Base-by-base conservation (phyloP, 2,113 vertebrate species). In the Catharus fuscescens region DNA sequence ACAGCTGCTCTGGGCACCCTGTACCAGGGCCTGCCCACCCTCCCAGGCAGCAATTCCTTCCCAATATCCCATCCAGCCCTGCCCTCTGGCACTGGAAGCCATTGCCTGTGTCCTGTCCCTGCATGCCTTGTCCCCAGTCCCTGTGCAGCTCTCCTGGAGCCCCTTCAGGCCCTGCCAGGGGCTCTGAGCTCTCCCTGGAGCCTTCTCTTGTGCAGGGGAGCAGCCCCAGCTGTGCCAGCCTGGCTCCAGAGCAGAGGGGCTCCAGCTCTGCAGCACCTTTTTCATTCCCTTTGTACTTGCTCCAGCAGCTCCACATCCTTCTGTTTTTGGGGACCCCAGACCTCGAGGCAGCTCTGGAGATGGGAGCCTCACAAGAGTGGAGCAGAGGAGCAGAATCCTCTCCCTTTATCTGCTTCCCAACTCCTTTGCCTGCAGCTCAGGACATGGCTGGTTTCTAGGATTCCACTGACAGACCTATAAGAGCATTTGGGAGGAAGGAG, bases 251-350 rank as follows among this genome's bases (percentile, higher is more conserved):
- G 53, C 16, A 74, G 16, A 67, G 5, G 12, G 13, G 8, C 13
- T 45, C 23, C 38, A 53, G 38, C 11, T n/a, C 7, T 53, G 5
- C 1, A 54, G 2, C 16, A 82, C 5, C 28, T 10, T 4, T 8
- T 3, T 9, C 4, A 2, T 12, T 16, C 60, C 24, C 14, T 61
- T 29, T 54, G 38, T 9, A 12, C 5, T 40, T 0, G 3, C 13
- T 54, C 4, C 40, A 60, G 9, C 38, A 67, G 3, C 12, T 82
- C n/a, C 70, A 54, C 0, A 0, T 31, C 8, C 10, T 45, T 36
- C 18, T 40, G 14, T 1, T 26, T 15, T 13, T 8, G 19, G 10
- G 6, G 8, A 3, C 2, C 21, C 17, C n/a, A 40, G n/a, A 25
- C 11, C 7, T 26, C n/a, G 24, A 25, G 29, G 23, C 16, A 74